Conservation (phyloP, 2,113 vertebrate genomes). For the Indicator indicator region DNA sequence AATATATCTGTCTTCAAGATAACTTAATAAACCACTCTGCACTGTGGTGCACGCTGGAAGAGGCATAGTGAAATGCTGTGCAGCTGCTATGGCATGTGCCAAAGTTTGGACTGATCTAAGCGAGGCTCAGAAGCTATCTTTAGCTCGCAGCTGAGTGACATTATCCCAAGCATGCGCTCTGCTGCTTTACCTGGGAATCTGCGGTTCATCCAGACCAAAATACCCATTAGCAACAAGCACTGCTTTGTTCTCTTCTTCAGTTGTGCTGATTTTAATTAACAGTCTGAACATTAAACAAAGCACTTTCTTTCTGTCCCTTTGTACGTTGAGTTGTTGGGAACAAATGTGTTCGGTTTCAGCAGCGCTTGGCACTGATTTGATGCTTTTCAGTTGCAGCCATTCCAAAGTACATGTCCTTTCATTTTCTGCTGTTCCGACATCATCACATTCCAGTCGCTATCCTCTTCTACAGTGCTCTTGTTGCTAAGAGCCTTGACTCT, state of each 20-base stretch:
- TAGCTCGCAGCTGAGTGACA: conserved; percentile 18
- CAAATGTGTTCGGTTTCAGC: conserved; percentile 11
- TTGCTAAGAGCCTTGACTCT: conserved; percentile 32
- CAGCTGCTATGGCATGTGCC: background rate
- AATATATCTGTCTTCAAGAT: background rate
- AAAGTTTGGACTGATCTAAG: background rate
- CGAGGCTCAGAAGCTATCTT: background rate
- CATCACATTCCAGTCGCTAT: conserved; percentile 20
- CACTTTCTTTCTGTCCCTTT: background rate
- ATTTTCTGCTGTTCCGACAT: conserved; percentile 44
- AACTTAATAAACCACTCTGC: background rate
- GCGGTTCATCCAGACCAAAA: background rate
- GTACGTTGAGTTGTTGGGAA: background rate
- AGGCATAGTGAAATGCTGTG: background rate
- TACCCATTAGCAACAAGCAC: background rate
- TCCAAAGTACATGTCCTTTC: conserved; percentile 28
- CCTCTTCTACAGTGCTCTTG: background rate
- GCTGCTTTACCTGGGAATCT: conserved; percentile 11
- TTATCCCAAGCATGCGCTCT: background rate
- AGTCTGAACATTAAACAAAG: background rate
- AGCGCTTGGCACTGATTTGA: conserved; percentile 7
- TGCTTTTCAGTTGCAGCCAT: background rate
- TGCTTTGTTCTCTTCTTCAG: background rate
- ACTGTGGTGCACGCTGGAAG: background rate
- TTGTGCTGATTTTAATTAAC: background rate